Conservation (phyloP, 2,113 vertebrate genomes). For the Xiphophorus hellerii region DNA sequence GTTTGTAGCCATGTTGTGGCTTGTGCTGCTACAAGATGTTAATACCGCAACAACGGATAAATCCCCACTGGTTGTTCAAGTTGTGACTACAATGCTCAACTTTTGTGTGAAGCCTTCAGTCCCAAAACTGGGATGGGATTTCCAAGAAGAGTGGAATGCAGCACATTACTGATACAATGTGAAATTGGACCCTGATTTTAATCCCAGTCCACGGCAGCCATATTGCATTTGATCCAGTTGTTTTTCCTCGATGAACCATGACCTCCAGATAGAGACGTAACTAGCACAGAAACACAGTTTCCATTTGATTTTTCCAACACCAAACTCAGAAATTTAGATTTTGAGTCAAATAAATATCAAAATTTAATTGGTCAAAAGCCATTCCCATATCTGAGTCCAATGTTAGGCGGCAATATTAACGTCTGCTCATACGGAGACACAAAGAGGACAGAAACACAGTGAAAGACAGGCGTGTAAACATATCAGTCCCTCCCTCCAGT, state of each 20-base stretch:
- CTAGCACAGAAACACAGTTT: neutral
- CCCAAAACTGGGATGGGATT: too few species aligned
- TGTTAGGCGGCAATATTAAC: neutral
- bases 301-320: neutral
- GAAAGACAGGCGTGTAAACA: slow-evolving; percentile 67
- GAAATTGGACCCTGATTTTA: neutral
- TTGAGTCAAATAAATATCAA: neutral
- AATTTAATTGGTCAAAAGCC: neutral
- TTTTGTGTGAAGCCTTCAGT: too few species aligned
- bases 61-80: too few species aligned
- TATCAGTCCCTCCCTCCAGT: slow-evolving; percentile 49
- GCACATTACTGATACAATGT: neutral
- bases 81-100: too few species aligned
- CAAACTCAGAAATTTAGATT: neutral
- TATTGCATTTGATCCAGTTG: neutral
- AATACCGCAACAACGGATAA: too few species aligned
- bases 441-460: slow-evolving; percentile 41
- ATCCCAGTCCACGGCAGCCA: neutral
- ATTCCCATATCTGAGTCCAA: neutral
- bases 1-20: neutral
- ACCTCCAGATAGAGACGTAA: neutral
- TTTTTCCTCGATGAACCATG: neutral
- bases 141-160: neutral
- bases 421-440: slow-evolving; percentile 18
- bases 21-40: too few species aligned